A percentile compares a stretch with the other conserved stretches of the same genome.
phyloP scores from a whole-genome alignment of 2,113 vertebrate species.

The Cyprinodon variegatus region DNA sequence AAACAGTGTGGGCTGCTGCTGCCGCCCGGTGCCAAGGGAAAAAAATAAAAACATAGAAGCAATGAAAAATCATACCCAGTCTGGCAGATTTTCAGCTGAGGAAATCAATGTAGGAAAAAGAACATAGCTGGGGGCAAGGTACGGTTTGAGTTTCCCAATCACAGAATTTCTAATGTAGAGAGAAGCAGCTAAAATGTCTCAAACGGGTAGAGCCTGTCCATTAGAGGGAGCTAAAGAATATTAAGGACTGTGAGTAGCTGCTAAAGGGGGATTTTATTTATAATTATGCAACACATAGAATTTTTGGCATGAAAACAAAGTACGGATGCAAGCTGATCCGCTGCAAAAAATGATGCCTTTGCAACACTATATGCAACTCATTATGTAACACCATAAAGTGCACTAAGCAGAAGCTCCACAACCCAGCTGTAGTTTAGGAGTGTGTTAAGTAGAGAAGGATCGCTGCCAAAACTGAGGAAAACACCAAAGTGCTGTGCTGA shows the following conservation, averaged over 20 bases:
- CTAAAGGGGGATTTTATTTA: constrained; percentile 31
- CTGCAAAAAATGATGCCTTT: neutral
- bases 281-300: constrained; percentile 31
- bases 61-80: constrained; percentile 39
- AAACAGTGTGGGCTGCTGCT: constrained; percentile 60
- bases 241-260: constrained; percentile 36
- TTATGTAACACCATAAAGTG: constrained; percentile 17
- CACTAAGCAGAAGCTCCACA: constrained; percentile 25
- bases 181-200: constrained; percentile 45
- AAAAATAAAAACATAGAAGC: neutral
- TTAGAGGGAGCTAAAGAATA: constrained; percentile 76
- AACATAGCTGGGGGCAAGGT: constrained; percentile 64
- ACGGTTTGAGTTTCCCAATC: constrained; percentile 54
- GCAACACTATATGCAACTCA: neutral
- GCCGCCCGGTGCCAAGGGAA: constrained; percentile 25
- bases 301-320: constrained; percentile 1
- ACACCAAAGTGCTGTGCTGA: neutral
- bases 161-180: constrained; percentile 47
- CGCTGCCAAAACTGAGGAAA: constrained; percentile 4
- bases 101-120: constrained; percentile 67
- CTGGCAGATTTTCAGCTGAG: constrained; percentile 66
- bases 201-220: constrained; percentile 53
- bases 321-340: neutral
- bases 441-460: constrained; percentile 8
- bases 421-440: constrained; percentile 31